phyloP scores from a whole-genome alignment of 2,888 invertebrate species.

The Ichneumoninae sp. region DNA sequence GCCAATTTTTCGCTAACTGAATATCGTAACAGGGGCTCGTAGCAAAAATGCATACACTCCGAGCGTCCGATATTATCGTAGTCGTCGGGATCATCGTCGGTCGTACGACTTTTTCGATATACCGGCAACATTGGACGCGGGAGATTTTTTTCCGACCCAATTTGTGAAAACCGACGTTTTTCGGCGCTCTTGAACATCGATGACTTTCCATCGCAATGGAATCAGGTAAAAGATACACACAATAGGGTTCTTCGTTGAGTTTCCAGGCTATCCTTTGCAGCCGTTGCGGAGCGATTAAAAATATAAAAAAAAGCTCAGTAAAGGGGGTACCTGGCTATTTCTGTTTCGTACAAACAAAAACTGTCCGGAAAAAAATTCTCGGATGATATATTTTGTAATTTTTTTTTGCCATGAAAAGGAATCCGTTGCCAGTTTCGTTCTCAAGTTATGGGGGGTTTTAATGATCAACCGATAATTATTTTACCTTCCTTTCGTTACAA shows the following conservation, averaged over 20 bases:
- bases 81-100: slow-evolving; percentile 7
- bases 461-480: not conserved
- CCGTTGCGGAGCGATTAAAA: too few relatives aligned
- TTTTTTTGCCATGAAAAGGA: too few relatives aligned
- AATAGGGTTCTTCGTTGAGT: too few relatives aligned
- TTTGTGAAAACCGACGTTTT: not conserved
- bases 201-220: not conserved
- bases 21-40: slow-evolving; percentile 25
- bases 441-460: too few relatives aligned
- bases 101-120: not conserved
- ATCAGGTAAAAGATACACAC: too few relatives aligned
- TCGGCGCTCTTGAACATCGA: not conserved
- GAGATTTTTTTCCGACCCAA: not conserved
- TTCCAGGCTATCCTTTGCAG: too few relatives aligned
- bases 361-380: too few relatives aligned
- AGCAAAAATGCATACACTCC: slow-evolving; percentile 24
- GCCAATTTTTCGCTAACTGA: slow-evolving; percentile 61
- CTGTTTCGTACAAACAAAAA: too few relatives aligned
- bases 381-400: too few relatives aligned
- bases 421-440: too few relatives aligned
- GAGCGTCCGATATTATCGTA: slow-evolving; percentile 6
- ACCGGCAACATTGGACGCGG: not conserved
- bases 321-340: too few relatives aligned
- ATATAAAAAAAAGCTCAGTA: too few relatives aligned
- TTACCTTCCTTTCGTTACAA: not conserved